Percentiles rank a stretch among this genome's conserved stretches.
Evolutionary conservation across 2,888 invertebrate genomes (phyloP).

Genomic region (Anoncus sp.): DNA sequence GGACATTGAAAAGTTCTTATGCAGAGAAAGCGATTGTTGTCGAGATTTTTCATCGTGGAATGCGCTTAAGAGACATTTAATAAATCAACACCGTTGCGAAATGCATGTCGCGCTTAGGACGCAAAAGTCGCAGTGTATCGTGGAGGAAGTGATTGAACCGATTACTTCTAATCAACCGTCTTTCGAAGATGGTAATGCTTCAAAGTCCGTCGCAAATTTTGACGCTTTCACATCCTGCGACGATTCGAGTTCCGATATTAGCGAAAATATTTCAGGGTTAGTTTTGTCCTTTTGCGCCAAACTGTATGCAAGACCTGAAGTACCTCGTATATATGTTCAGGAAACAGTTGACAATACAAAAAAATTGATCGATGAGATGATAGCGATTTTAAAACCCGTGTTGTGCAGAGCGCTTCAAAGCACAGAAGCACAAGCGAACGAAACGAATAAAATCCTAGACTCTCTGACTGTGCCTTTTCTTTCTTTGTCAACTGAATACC

Average conservation of each 20-base stretch:
- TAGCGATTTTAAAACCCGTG: constrained; percentile 16
- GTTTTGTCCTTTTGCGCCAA: constrained; percentile 32
- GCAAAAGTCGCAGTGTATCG: too few relatives aligned
- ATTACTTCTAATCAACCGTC: too few relatives aligned
- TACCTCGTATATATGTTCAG: constrained; percentile 27
- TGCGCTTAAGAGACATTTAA: background rate
- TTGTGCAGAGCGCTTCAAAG: background rate
- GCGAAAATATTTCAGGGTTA: background rate
- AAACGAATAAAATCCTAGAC: background rate
- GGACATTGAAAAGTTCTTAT: background rate
- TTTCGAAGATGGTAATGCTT: background rate
- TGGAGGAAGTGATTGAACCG: too few relatives aligned
- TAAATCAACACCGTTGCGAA: background rate
- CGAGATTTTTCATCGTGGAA: background rate
- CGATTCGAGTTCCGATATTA: background rate
- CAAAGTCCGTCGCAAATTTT: background rate
- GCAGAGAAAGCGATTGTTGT: constrained; percentile 13
- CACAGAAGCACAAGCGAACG: background rate
- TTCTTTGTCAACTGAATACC: constrained; percentile 4
- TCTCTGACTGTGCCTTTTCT: background rate
- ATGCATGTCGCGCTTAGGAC: background rate
- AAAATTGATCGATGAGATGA: constrained; percentile 11
- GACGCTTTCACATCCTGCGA: background rate
- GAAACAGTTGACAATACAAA: constrained; percentile 20
- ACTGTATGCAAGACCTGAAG: constrained; percentile 22